Base-by-base conservation (phyloP, 53 echinoderm and acorn worm genomes). In the Echinarachnius parma region DNA sequence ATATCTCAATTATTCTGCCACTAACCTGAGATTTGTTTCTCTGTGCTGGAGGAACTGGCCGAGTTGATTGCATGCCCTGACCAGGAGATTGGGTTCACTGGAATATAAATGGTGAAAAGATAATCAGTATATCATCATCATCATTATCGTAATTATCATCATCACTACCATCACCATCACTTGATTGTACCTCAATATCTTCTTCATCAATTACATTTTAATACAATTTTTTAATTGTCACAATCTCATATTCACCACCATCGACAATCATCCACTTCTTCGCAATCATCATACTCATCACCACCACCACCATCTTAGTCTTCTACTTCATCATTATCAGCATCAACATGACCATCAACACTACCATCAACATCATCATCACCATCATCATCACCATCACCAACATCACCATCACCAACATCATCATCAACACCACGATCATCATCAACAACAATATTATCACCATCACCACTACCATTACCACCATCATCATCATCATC, bases 31-130 rank as follows among this genome's bases (percentile, higher is more conserved):
- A 57, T 98, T 98, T 16, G 98, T 98, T 62, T 98, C 98, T 58
- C 98, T 98, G 78, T 98, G 98, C 42, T 98, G 98, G 10, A 98
- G 75, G 75, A 98, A 98, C 68, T 98, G 98, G 3, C 98, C 98
- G 32, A 98, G 98, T 58, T 92, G 98, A 66, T 98, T 98, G 25
- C 98, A 98, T 9, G 91, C 98, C 30, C 92, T 67, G 16, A 98
- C 91, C 67, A 98, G 49, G 39, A 98, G 63, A 46, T 88, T 92
- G 31, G 98, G 98, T 55, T 98, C 98, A 70, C 96, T 96, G 83
- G 0, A 39, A 65, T n/a, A n/a, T n/a, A n/a, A n/a, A n/a, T n/a
- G n/a, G n/a, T n/a, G n/a, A n/a, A n/a, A n/a, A n/a, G n/a, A n/a
- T n/a, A n/a, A n/a, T n/a, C n/a, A n/a, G n/a, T n/a, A n/a, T n/a